Percentiles rank a stretch among this genome's conserved stretches.
Conservation (phyloP, 2,113 vertebrate genomes). For the Tachycineta bicolor region DNA sequence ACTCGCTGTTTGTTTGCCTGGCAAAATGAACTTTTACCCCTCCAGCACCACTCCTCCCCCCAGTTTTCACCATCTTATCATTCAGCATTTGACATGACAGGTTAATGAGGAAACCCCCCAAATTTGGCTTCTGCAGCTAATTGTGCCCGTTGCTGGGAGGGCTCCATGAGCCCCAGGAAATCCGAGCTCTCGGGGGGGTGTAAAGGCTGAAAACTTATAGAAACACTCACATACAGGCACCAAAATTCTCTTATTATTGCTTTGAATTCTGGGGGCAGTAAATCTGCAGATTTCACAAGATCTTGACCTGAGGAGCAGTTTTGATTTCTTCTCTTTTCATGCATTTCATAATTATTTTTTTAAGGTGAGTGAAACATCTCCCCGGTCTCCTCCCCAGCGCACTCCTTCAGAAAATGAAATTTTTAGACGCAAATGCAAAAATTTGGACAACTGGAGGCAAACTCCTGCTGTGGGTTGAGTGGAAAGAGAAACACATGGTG, state of each 20-base stretch:
- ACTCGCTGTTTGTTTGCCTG: constrained; percentile 63
- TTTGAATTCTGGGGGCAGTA: neutral
- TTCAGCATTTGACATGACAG: constrained; percentile 63
- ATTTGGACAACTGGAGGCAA: neutral
- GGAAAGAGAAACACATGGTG: neutral
- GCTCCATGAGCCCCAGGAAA: constrained; percentile 74
- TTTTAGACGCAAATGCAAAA: neutral
- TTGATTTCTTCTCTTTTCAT: neutral
- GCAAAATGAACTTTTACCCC: constrained; percentile 67
- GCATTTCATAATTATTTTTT: neutral
- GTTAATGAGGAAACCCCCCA: constrained; percentile 72
- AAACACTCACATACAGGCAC: neutral
- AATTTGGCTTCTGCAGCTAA: constrained; percentile 73
- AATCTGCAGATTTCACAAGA: neutral
- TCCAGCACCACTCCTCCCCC: neutral
- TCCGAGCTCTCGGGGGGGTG: constrained; percentile 52
- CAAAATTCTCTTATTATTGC: neutral
- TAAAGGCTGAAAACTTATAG: constrained; percentile 1
- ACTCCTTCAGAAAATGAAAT: neutral
- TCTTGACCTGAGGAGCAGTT: neutral
- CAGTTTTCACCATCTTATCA: constrained; percentile 39
- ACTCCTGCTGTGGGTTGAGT: neutral
- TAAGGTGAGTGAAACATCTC: neutral
- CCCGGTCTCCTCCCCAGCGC: rapidly evolving
- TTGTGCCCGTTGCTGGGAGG: constrained; percentile 69